Base-by-base conservation (phyloP, 2,888 invertebrate genomes). In the Myopa testacea region DNA sequence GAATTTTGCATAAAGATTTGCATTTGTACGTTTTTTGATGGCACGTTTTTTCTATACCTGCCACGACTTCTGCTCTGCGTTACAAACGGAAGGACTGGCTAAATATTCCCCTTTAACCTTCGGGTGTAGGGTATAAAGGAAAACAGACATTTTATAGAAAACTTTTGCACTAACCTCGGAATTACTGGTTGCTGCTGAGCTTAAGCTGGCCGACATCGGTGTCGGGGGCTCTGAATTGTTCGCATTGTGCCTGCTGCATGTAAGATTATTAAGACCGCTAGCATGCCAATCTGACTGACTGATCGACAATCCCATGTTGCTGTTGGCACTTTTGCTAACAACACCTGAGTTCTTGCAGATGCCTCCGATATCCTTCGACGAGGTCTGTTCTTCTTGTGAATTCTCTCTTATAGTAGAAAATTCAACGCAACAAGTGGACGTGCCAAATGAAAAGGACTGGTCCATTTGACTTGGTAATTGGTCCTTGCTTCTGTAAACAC, bases 131-230 rank as follows among this genome's bases (percentile, higher is more conserved):
- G 26, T 16, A 38, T 38, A 65, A 37, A 45, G 45, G 6, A 45
- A 45, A 26, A 26, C 26, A 26, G 2, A 2, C 26, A 26, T 26
- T 26, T 26, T 26, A 63, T 1, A 63, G 1, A 63, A 63, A 63
- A 19, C 8, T 34, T 14, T 67, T 40, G 45, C 26, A 88, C 91
- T 91, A 87, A 95, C 95, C 92, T 95, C 95, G 37, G 95, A 95
- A 83, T 94, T 93, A 85, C 93, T 95, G 12, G 94, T 95, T n/a
- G 93, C 94, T 60, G 93, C 93, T 72, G 94, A 95, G 86, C 95
- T 94, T 58, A 94, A 86, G 55, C 93, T 93, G 0, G 95, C 95
- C 0, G 93, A 93, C 90, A 91, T 92, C 84, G 86, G 86, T 4
- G 88, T 86, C 0, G 87, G 87, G 55, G 90, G 93, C 84, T 88